Evolutionary conservation across 1,140 invertebrate genomes (phyloP).

Genomic region (Trichogramma pretiosum): DNA sequence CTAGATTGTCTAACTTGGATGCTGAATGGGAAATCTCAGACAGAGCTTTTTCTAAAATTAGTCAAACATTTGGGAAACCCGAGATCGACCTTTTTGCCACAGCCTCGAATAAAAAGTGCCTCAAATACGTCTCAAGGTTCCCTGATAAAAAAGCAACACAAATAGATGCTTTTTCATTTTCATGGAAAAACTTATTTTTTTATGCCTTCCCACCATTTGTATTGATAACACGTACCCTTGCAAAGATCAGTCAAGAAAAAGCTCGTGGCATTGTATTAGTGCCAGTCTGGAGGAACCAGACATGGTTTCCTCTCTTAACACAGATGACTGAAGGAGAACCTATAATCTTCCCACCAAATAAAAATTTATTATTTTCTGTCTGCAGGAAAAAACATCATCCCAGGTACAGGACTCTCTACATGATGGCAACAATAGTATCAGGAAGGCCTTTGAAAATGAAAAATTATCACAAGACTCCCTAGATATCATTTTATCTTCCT

Average conservation of each 20-base stretch:
- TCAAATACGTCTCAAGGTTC: background rate
- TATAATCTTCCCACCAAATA: conserved; percentile 8
- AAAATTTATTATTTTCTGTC: conserved; percentile 21
- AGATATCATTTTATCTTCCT: background rate
- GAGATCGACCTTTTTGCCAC: conserved; percentile 22
- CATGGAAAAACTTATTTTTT: background rate
- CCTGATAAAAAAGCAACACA: background rate
- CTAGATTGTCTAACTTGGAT: conserved; percentile 17
- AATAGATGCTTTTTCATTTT: background rate
- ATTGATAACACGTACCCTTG: background rate
- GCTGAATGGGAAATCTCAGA: conserved; percentile 12
- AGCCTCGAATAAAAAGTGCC: conserved; percentile 20
- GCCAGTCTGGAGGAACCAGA: background rate
- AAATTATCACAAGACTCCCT: background rate
- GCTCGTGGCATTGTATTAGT: background rate
- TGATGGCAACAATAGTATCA: conserved; percentile 1
- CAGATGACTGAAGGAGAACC: background rate
- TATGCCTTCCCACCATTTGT: background rate
- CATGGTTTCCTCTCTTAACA: background rate
- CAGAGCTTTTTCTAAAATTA: conserved; percentile 12
- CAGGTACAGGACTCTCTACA: conserved; percentile 12
- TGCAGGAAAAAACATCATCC: conserved; percentile 21
- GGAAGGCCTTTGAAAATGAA: background rate
- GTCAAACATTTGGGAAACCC: conserved; percentile 17
- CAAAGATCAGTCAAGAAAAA: background rate